Evolutionary conservation across 1,140 invertebrate species (phyloP), one percentile per base, ranked within the genome.

Genomic region (Euschistus heros): DNA sequence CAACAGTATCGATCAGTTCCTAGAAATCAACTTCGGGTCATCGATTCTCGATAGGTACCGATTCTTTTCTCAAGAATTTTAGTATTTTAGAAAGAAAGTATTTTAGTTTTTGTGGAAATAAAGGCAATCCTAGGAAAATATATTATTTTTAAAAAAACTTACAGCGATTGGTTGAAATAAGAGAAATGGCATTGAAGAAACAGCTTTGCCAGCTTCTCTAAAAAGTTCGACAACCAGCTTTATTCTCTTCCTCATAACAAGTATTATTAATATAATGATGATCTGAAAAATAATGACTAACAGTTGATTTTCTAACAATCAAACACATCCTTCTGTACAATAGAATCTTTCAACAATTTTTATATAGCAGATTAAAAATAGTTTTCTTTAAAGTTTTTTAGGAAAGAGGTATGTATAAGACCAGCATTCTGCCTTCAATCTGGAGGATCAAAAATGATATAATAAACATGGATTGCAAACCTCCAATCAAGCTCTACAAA

Each of bases 131-230:
- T 30, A 30, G 30, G 8, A 30, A 30, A 5, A 30, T 5, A 30
- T 52, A 5, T 57, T 6, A 22, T 57, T 15, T 15, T 24, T 30
- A 47, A n/a, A 30, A 64, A 55, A 55, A 73, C 77, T 77, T 78
- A 86, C 85, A 74, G 84, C 80, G 63, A 90, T 65, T 14, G 89
- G 88, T 75, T 89, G 85, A n/a, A 89, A 70, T 18, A 91, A 75
- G n/a, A 91, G 73, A 4, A 81, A 72, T 2, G 89, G 88, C 81
- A 90, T 87, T 5, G 80, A 74, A 22, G 75, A 75, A 14, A 91
- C 76, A 10, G 86, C 87, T 74, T 86, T 86, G 60, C 87, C 87
- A 20, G 88, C 84, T 77, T 91, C 88, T 65, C 80, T 79, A 72
- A 91, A 90, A 37, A 90, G 75, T 47, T 82, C 79, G 30, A 86